These are phyloP conservation scores for Imbricaverruca yamaguchii DNA, from an alignment of 2,888 invertebrate genomes.

Conservation along the genomic window DNA sequence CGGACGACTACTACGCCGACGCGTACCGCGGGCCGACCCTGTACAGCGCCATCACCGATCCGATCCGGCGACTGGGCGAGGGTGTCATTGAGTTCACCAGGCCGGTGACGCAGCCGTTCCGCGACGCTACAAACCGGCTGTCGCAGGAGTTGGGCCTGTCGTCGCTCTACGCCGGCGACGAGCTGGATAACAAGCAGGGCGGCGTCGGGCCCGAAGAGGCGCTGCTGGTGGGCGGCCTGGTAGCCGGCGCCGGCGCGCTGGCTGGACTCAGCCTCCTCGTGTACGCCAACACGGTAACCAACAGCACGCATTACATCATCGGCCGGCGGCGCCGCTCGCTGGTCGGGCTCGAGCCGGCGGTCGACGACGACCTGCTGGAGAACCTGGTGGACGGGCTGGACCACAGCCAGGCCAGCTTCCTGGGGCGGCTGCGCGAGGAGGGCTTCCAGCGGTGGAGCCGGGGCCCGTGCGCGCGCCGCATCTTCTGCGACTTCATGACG, in stretches of 20 bases:
- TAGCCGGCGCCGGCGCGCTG: conserved; percentile 10
- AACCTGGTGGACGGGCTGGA: conserved; percentile 2
- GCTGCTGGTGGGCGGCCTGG: conserved; percentile 14
- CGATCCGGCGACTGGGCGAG: conserved; percentile 7
- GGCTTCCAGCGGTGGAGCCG: not conserved
- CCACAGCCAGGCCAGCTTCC: not conserved
- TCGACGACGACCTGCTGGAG: not conserved
- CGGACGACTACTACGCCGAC: not conserved
- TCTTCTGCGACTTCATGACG: conserved; percentile 20
- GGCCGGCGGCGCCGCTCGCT: conserved; percentile 4
- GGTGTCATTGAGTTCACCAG: conserved; percentile 11
- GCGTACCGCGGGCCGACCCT: not conserved
- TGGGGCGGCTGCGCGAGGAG: not conserved
- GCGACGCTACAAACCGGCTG: not conserved
- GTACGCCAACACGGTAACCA: conserved; percentile 16
- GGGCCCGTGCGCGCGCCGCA: not conserved
- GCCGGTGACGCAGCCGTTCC: conserved; percentile 20
- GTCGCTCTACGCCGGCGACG: not conserved
- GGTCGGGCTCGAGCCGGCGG: not conserved
- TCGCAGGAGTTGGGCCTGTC: not conserved
- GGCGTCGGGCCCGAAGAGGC: not conserved
- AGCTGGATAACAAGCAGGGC: not conserved
- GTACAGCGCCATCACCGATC: conserved; percentile 6
- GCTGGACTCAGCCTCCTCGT: not conserved
- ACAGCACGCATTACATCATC: conserved; percentile 20